Base-by-base conservation (phyloP, 2,888 invertebrate genomes). In the Trichopria drosophilae region DNA sequence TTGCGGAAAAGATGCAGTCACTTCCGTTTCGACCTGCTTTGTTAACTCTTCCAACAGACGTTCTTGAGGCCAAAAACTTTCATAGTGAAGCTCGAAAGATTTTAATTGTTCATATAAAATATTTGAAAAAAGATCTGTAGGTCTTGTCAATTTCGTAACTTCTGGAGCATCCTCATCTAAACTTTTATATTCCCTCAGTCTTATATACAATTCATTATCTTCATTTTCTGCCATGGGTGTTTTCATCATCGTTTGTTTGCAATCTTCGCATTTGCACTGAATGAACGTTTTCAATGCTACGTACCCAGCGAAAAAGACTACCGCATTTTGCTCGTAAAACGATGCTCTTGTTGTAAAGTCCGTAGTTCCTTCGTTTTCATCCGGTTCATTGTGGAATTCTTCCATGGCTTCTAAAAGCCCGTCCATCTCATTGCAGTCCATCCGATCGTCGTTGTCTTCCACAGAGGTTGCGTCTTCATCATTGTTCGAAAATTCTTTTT, bases 191-290 rank as follows among this genome's bases (percentile, higher is more conserved):
- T 34, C 35, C n/a, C 35, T 13, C 18, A 34, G 10, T 3, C 18
- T 10, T n/a, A 34, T 34, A 16, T 34, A 34, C n/a, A 13, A 15
- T 16, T 34, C 35, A 10, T 6, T 16, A 34, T 13, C 13, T 10
- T 16, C 18, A 15, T 12, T 3, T 34, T 34, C 35, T 24, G 3
- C 18, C 19, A 13, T 43, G 16, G 43, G 15, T 29, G 24, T 26
- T 43, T 29, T 43, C 34, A 23, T 32, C 31, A 31, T 9, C 19
- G 31, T 23, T 12, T 43, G 24, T 43, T 24, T 43, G 31, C 43
- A 42, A 31, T 29, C 32, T 20, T 7, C 42, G 32, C 6, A 37
- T 4, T n/a, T 19, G 1, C n/a, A 10, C 16, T 12, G 6, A 1
- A 18, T 18, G 10, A 36, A 20, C 6, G 12, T 18, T 36, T 20